Percentiles rank a stretch among this genome's conserved stretches.
Evolutionary conservation across 2,888 invertebrate species (phyloP).

Genomic region (Rhogogaster chlorosoma): DNA sequence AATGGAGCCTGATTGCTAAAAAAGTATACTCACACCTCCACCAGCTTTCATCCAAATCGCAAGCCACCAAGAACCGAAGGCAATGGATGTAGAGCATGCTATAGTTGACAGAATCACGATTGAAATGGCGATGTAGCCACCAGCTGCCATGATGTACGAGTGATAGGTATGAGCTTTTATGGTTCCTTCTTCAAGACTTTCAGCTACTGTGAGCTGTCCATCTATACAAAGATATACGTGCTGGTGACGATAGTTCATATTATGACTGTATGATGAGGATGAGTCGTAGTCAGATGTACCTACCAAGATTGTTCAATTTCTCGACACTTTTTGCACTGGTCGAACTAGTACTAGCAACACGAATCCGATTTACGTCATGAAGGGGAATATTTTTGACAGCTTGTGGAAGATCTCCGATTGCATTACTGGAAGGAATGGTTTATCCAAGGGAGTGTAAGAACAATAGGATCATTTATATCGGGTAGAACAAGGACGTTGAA

Average conservation of each 20-base stretch:
- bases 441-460: neutral
- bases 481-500: neutral
- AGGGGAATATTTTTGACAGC: neutral
- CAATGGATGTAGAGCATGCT: slow-evolving; percentile 79
- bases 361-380: neutral
- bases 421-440: neutral
- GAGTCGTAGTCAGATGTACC: neutral
- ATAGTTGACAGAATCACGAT: slow-evolving; percentile 77
- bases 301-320: neutral
- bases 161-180: slow-evolving; percentile 77
- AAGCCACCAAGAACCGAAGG: slow-evolving; percentile 83
- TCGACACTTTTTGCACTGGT: neutral
- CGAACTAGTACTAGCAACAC: neutral
- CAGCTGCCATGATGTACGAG: slow-evolving; percentile 80
- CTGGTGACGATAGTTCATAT: neutral
- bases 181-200: slow-evolving; percentile 62
- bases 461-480: neutral
- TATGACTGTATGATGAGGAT: neutral
- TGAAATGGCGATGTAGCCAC: slow-evolving; percentile 76
- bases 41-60: slow-evolving; percentile 79
- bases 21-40: slow-evolving; percentile 69
- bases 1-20: neutral
- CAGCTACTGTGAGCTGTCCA: slow-evolving; percentile 9
- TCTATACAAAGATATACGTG: neutral
- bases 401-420: neutral